phyloP scores from a whole-genome alignment of 2,888 invertebrate genomes.

The Netelia melanura region DNA sequence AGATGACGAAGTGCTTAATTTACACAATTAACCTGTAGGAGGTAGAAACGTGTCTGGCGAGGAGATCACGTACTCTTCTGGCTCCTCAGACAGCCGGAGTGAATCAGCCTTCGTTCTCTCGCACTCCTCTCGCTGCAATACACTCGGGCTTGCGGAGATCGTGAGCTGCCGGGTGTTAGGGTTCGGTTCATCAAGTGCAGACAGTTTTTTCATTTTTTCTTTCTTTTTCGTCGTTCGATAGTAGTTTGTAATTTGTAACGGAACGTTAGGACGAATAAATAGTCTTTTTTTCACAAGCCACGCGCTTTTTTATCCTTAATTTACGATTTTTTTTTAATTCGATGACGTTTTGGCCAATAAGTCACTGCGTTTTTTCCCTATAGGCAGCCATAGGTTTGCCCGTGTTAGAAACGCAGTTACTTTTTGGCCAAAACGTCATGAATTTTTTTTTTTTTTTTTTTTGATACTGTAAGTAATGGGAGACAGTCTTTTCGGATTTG shows the following conservation, averaged over 20 bases:
- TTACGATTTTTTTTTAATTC: neutral
- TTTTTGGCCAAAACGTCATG: no score
- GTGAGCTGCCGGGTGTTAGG: slow-evolving; percentile 27
- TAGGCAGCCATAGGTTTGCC: no score
- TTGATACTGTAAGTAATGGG: no score
- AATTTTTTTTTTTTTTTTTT: no score
- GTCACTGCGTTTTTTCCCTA: neutral
- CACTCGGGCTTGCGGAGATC: slow-evolving; percentile 4
- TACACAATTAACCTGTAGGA: slow-evolving; percentile 70
- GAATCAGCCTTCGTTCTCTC: slow-evolving; percentile 65
- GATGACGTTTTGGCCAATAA: neutral
- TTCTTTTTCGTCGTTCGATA: neutral
- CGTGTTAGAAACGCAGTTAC: no score
- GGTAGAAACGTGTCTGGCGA: slow-evolving; percentile 68
- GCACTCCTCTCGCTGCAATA: slow-evolving; percentile 41
- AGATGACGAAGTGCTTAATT: slow-evolving; percentile 71
- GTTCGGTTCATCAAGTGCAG: slow-evolving; percentile 43
- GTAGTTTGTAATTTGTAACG: neutral
- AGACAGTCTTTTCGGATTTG: no score
- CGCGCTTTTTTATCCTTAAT: neutral
- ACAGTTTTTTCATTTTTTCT: neutral
- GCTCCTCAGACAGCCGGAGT: slow-evolving; percentile 57
- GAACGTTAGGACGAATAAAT: neutral
- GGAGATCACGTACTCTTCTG: slow-evolving; percentile 65
- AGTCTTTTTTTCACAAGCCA: neutral